Evolutionary conservation across 2,113 vertebrate genomes (phyloP).

Genomic region (Malurus cyaneus): DNA sequence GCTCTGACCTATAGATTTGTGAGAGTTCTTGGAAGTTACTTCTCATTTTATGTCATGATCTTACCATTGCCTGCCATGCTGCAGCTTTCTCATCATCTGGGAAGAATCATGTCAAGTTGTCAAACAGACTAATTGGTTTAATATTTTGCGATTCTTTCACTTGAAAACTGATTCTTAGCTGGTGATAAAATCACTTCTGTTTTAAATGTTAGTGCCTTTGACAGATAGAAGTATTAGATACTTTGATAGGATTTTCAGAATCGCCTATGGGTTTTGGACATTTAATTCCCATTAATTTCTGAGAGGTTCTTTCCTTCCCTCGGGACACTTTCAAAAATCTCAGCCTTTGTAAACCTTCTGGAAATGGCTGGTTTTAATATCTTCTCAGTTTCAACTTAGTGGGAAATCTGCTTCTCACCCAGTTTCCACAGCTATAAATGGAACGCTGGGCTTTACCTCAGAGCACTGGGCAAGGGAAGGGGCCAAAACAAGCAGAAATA

Average conservation of each 20-base stretch:
- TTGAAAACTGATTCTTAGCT: conserved; percentile 25
- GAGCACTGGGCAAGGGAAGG: background rate
- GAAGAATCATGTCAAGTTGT: conserved; percentile 40
- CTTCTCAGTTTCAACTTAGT: background rate
- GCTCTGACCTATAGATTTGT: background rate
- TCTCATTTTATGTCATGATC: background rate
- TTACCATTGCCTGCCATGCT: background rate
- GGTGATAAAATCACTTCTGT: conserved; percentile 47
- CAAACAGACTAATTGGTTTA: conserved; percentile 54
- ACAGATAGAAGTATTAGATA: conserved; percentile 44
- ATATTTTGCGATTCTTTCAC: conserved; percentile 50
- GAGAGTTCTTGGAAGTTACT: background rate
- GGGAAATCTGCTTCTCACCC: conserved; percentile 8
- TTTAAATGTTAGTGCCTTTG: conserved; percentile 49
- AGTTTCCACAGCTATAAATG: background rate
- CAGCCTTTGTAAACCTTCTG: conserved; percentile 39
- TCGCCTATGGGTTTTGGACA: conserved; percentile 11
- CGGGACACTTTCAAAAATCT: conserved; percentile 19
- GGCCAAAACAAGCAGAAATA: background rate
- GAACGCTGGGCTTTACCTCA: background rate
- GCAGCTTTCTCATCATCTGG: conserved; percentile 17
- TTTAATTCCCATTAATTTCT: conserved; percentile 60
- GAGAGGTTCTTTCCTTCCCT: conserved; percentile 44
- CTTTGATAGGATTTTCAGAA: conserved; percentile 55
- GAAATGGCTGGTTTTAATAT: conserved; percentile 21